Evolutionary conservation across 2,113 vertebrate genomes (phyloP), one percentile per base, ranked within the genome.

Genomic region (Equus przewalskii): DNA sequence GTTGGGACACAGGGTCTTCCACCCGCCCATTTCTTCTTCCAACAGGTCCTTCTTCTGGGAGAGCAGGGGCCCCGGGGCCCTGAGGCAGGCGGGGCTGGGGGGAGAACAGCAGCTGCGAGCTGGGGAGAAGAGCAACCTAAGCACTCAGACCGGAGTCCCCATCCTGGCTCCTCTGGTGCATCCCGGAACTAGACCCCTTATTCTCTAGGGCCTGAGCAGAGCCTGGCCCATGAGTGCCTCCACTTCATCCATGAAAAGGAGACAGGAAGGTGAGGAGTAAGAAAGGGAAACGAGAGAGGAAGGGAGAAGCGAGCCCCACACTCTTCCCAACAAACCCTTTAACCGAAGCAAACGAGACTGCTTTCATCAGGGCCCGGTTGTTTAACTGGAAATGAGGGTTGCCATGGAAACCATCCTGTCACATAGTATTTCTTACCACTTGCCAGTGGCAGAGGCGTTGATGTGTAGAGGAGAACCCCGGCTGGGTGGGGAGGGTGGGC

Each of bases 341-440:
- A 98, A 98, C 97, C 96, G 97, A 98, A 95, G 95, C 96, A 96
- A 97, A 96, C 1, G 76, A 97, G 97, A 89, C 79, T 89, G 87
- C 94, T 98, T 97, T 98, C 97, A 98, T 98, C 98, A 97, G 96
- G 89, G 97, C 97, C 93, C 15, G 80, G 96, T 96, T 98, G 98
- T 98, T 98, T 98, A 98, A 98, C 98, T 96, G 98, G 95, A 98
- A 98, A 98, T 97, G 98, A 98, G 95, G 72, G 97, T 98, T 98
- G 87, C 94, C 96, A 98, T 97, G 90, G 97, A 94, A 98, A 98
- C 97, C 95, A 28, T 69, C 88, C 97, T 98, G 98, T 97, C 98
- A 98, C 96, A 98, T 85, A 98, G 97, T 96, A 96, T 98, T 98
- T 98, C 97, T 95, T 96, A 96, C 97, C 96, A 95, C 89, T 98